These are phyloP conservation scores for Ptyas mucosa DNA, from an alignment of 2,113 vertebrate genomes.

Conservation along the genomic window DNA sequence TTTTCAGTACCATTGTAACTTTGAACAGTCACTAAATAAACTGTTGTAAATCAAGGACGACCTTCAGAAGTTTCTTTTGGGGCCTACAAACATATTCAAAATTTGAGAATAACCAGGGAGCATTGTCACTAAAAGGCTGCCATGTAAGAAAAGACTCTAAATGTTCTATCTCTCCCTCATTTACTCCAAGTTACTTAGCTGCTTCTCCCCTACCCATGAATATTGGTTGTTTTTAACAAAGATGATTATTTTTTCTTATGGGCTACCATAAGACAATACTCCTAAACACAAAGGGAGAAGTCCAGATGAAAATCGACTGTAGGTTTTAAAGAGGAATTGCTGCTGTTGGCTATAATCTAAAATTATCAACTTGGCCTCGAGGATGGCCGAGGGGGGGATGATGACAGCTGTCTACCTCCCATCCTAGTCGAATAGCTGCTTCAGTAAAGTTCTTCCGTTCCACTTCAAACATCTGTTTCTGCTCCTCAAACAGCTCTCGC, in stretches of 20 bases:
- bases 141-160: neutral
- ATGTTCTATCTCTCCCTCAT: neutral
- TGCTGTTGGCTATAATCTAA: too few relatives aligned
- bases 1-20: neutral
- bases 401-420: slow-evolving; percentile 58
- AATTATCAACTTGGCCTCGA: neutral
- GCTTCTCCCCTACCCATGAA: neutral
- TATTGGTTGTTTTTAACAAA: neutral
- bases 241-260: neutral
- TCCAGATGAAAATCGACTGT: neutral
- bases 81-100: neutral
- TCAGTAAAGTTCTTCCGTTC: slow-evolving; percentile 76
- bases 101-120: neutral
- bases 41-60: neutral
- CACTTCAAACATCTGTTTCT: slow-evolving; percentile 69
- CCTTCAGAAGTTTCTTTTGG: neutral
- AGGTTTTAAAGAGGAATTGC: neutral
- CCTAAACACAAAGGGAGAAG: neutral
- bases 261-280: neutral
- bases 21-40: neutral
- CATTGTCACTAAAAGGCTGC: neutral
- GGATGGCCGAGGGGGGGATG: too few relatives aligned
- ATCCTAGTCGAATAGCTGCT: slow-evolving; percentile 75
- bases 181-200: neutral
- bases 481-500: slow-evolving; percentile 61